Evolutionary conservation across 2,888 invertebrate genomes (phyloP).

Genomic region (Acrocyrtus sp.): DNA sequence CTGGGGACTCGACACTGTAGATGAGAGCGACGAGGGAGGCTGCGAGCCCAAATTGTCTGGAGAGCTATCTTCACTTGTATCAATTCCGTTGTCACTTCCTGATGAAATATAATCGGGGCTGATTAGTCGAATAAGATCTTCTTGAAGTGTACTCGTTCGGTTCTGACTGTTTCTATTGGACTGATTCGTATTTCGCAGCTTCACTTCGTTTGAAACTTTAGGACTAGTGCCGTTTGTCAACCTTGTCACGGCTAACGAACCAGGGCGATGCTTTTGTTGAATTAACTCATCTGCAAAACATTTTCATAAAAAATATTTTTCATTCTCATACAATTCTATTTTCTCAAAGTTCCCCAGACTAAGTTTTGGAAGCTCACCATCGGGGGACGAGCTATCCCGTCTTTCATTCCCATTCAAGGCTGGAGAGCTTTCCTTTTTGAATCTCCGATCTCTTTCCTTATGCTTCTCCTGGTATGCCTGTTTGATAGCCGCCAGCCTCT

Average conservation of each 20-base stretch:
- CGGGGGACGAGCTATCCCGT: conserved; percentile 39
- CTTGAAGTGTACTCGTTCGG: conserved; percentile 77
- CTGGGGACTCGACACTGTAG: neutral
- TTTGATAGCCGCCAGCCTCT: conserved; percentile 63
- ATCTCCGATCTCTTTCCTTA: conserved; percentile 48
- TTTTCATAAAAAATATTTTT: neutral
- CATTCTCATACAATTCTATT: too few relatives aligned
- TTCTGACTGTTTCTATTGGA: conserved; percentile 63
- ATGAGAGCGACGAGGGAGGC: neutral
- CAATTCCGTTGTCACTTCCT: conserved; percentile 20
- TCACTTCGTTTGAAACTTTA: conserved; percentile 67
- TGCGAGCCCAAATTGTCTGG: conserved; percentile 21
- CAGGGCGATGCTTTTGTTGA: conserved; percentile 34
- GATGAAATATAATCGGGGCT: conserved; percentile 76
- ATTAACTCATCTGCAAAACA: conserved; percentile 34
- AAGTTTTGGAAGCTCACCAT: conserved; percentile 17
- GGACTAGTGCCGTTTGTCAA: conserved; percentile 48
- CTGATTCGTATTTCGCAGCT: conserved; percentile 69
- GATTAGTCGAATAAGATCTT: conserved; percentile 87
- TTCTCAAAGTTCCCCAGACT: too few relatives aligned
- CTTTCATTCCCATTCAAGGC: conserved; percentile 15
- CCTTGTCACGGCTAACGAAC: conserved; percentile 32
- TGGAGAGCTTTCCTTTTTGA: conserved; percentile 29
- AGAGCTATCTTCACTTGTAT: conserved; percentile 15
- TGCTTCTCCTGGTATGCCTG: conserved; percentile 62